phyloP scores from a whole-genome alignment of 1,140 invertebrate species.

The Orchestia grillus region DNA sequence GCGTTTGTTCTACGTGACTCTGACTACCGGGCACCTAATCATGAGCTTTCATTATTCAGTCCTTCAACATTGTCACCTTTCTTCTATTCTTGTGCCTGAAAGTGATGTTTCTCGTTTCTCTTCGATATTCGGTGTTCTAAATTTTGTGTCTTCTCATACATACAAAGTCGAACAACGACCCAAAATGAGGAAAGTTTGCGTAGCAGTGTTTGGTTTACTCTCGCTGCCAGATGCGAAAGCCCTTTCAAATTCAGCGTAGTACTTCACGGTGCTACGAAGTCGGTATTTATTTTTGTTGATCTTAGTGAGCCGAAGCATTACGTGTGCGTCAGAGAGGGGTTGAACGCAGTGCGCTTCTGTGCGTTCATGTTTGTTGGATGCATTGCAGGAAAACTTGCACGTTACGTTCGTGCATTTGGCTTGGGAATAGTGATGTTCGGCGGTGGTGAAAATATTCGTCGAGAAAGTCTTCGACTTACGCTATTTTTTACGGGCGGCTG shows the following conservation, averaged over 20 bases:
- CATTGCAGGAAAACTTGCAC: not conserved
- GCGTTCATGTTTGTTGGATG: not conserved
- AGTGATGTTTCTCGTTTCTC: not conserved
- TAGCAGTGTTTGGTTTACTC: not conserved
- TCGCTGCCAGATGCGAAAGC: not conserved
- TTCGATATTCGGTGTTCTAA: not conserved
- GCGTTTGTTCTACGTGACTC: not conserved
- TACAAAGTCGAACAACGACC: not conserved
- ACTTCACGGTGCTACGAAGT: not conserved
- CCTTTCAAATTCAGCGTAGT: not conserved
- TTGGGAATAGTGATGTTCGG: not conserved
- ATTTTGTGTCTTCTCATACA: not conserved
- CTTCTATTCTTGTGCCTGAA: not conserved
- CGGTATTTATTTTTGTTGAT: not conserved
- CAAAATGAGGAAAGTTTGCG: not conserved
- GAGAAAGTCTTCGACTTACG: not conserved
- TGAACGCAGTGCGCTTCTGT: not conserved
- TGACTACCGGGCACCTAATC: not conserved
- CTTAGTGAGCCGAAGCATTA: not conserved
- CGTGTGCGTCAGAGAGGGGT: not conserved
- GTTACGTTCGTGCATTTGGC: not conserved
- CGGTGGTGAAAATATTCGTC: not conserved
- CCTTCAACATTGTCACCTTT: not conserved
- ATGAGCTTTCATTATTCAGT: not conserved
- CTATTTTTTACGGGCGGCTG: not conserved